phyloP scores from a whole-genome alignment of 2,888 invertebrate species.

The Eupithecia tripunctaria region DNA sequence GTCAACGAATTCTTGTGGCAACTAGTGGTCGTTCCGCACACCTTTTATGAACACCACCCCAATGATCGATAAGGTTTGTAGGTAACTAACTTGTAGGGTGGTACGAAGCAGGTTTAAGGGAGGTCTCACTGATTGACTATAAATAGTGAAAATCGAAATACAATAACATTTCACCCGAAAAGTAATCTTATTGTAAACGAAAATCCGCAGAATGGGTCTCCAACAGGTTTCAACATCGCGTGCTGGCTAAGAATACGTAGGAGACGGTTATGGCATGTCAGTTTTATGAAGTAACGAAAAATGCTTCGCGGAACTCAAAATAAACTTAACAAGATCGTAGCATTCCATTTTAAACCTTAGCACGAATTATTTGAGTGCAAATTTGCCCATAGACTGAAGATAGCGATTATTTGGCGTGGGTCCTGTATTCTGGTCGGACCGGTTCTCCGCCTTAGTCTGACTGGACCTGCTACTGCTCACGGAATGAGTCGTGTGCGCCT shows the following conservation, averaged over 20 bases:
- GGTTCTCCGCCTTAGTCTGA: constrained; percentile 75
- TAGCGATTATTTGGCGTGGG: constrained; percentile 68
- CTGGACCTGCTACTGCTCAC: constrained; percentile 79
- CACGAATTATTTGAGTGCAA: constrained; percentile 30
- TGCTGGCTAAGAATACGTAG: constrained; percentile 36
- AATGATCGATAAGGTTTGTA: constrained; percentile 34
- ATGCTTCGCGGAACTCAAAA: constrained; percentile 45
- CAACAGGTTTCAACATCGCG: constrained; percentile 24
- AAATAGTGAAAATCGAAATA: background rate
- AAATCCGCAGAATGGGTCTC: background rate
- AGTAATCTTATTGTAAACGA: background rate
- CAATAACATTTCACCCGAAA: background rate
- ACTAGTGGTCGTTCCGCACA: constrained; percentile 34
- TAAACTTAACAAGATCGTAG: constrained; percentile 28
- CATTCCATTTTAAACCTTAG: constrained; percentile 33
- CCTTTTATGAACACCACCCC: constrained; percentile 13
- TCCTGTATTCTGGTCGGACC: constrained; percentile 80
- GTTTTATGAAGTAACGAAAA: constrained; percentile 40
- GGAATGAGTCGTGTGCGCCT: constrained; percentile 74
- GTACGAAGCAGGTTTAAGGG: constrained; percentile 4
- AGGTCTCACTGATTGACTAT: background rate
- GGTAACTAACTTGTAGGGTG: constrained; percentile 20
- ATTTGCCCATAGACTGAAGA: constrained; percentile 38
- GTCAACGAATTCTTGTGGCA: constrained; percentile 8
- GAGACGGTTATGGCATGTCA: constrained; percentile 42